Conservation (phyloP, 2,888 invertebrate species). For the Dasypogon diadema region DNA sequence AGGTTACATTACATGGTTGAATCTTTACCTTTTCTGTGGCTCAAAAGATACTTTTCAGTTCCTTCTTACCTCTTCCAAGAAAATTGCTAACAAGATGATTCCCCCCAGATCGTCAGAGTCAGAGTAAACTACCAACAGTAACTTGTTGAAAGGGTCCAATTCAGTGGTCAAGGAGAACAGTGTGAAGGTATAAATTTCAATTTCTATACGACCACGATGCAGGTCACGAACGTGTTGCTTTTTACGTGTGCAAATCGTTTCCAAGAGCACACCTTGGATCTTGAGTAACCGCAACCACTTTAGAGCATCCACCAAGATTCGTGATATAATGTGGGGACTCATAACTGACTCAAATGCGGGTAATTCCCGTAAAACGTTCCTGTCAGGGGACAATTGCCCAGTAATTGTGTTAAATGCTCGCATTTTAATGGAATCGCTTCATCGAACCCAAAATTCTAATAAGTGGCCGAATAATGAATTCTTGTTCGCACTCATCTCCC, state of each 20-base stretch:
- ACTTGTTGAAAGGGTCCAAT: slow-evolving; percentile 27
- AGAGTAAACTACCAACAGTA: background rate
- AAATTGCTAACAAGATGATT: slow-evolving; percentile 41
- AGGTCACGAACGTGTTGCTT: slow-evolving; percentile 43
- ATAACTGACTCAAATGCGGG: slow-evolving; percentile 19
- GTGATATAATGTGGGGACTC: background rate
- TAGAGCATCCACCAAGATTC: background rate
- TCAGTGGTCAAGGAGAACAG: slow-evolving; percentile 38
- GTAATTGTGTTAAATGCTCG: background rate
- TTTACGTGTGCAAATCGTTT: too few species aligned
- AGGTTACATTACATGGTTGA: slow-evolving; percentile 32
- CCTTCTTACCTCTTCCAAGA: slow-evolving; percentile 26
- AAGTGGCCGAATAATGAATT: slow-evolving; percentile 13
- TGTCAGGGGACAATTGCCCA: slow-evolving; percentile 20
- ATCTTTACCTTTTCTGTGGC: slow-evolving; percentile 16
- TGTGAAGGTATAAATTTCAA: slow-evolving; percentile 42
- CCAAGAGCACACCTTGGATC: background rate
- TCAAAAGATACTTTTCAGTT: background rate
- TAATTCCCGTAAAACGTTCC: slow-evolving; percentile 24
- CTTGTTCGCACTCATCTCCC: slow-evolving; percentile 27
- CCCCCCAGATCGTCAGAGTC: background rate
- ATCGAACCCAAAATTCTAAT: background rate
- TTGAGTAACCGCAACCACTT: background rate
- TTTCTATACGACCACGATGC: slow-evolving; percentile 20
- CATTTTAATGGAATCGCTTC: slow-evolving; percentile 31